phyloP scores from a whole-genome alignment of 1,140 invertebrate species.

The Drosophila equinoxialis region DNA sequence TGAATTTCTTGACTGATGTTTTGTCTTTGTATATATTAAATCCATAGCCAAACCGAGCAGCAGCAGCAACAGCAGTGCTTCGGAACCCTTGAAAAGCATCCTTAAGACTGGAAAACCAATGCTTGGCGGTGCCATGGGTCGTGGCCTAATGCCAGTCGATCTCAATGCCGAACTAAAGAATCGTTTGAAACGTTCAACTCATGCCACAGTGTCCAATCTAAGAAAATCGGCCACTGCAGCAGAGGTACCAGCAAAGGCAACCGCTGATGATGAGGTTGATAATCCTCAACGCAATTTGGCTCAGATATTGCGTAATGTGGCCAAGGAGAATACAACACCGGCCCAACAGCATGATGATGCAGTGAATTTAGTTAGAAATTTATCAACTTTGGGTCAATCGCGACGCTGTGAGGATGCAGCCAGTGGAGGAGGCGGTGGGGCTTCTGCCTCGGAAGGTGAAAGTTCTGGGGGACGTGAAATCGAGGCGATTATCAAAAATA shows the following conservation, averaged over 20 bases:
- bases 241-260: slow-evolving; percentile 36
- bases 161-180: slow-evolving; percentile 80
- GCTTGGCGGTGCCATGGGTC: slow-evolving; percentile 50
- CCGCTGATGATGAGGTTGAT: slow-evolving; percentile 54
- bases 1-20: neutral
- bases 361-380: slow-evolving; percentile 72
- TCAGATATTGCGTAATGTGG: slow-evolving; percentile 64
- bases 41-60: slow-evolving; percentile 33
- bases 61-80: neutral
- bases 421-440: slow-evolving; percentile 49
- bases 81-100: slow-evolving; percentile 81
- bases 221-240: slow-evolving; percentile 74
- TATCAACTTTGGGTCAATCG: slow-evolving; percentile 64
- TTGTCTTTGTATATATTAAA: neutral
- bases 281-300: slow-evolving; percentile 69
- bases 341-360: slow-evolving; percentile 70
- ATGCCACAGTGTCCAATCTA: slow-evolving; percentile 77
- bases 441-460: slow-evolving; percentile 84
- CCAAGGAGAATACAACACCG: slow-evolving; percentile 66
- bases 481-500: slow-evolving; percentile 84
- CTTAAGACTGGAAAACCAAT: slow-evolving; percentile 83
- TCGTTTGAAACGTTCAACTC: slow-evolving; percentile 74
- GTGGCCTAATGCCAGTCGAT: slow-evolving; percentile 75
- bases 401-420: slow-evolving; percentile 31
- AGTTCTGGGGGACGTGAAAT: slow-evolving; percentile 85